A percentile compares a stretch with the other conserved stretches of the same genome.
Conservation (phyloP, 2,797 vertebrate species). For the Diceros bicornis region DNA sequence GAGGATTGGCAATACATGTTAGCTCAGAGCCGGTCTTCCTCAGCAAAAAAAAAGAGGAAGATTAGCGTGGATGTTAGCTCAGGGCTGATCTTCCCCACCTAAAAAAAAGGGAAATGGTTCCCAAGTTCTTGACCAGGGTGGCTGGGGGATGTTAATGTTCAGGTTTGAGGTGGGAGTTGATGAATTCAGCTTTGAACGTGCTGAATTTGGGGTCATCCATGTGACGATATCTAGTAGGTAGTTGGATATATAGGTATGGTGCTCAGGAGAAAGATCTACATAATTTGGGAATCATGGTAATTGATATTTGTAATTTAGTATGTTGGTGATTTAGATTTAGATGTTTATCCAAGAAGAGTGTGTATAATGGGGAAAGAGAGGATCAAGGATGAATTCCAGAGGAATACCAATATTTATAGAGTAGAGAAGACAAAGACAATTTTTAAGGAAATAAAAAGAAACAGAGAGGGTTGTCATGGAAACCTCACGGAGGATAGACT, state of each 20-base stretch:
- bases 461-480: conserved; percentile 1
- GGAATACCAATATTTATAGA: not conserved
- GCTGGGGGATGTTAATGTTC: not conserved
- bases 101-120: not conserved
- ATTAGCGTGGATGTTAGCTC: no score
- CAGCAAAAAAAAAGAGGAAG: no score
- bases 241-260: no score
- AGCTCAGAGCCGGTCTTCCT: no score
- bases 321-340: not conserved
- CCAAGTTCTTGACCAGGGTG: not conserved
- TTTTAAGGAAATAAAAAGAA: conserved; percentile 10
- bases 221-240: not conserved
- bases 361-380: not conserved
- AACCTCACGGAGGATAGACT: not conserved
- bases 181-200: not conserved
- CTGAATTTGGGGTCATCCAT: not conserved
- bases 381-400: not conserved
- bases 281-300: not conserved
- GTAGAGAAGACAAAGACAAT: not conserved
- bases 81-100: no score
- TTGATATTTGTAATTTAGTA: no score
- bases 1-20: no score
- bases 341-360: not conserved
- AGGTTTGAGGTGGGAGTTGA: not conserved
- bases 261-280: not conserved